phyloP scores from a whole-genome alignment of 2,888 invertebrate species.

The Epiblema foenella region DNA sequence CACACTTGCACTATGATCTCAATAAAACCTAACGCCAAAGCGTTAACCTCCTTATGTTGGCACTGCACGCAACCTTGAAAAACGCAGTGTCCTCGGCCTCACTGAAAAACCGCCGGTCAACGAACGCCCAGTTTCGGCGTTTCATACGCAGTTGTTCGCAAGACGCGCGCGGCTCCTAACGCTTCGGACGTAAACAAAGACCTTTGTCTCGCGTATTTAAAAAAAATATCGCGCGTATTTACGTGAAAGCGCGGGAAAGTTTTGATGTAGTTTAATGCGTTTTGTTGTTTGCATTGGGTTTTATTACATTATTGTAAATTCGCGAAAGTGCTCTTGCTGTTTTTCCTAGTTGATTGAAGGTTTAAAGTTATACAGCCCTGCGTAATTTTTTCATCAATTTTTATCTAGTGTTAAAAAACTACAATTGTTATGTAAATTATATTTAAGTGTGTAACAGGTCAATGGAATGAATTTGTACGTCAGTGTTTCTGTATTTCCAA shows the following conservation, averaged over 20 bases:
- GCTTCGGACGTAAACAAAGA: constrained; percentile 57
- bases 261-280: constrained; percentile 8
- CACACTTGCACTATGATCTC: constrained; percentile 1
- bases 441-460: constrained; percentile 42
- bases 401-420: constrained; percentile 8
- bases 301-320: neutral
- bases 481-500: constrained; percentile 11
- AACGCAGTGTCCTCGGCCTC: constrained; percentile 24
- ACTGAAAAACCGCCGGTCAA: constrained; percentile 39
- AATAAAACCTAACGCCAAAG: constrained; percentile 26
- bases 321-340: neutral
- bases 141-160: constrained; percentile 53
- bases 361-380: neutral
- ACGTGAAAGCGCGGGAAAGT: constrained; percentile 40
- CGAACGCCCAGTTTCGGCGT: constrained; percentile 43
- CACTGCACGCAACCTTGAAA: constrained; percentile 38
- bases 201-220: constrained; percentile 48
- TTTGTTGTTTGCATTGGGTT: neutral
- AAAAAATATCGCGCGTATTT: constrained; percentile 41
- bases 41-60: constrained; percentile 32
- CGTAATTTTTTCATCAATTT: neutral
- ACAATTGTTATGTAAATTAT: constrained; percentile 27
- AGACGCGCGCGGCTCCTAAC: constrained; percentile 48
- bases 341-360: neutral
- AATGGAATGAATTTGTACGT: constrained; percentile 19